Base-by-base conservation (phyloP, 1,140 invertebrate species). In the Zaprionus vittiger region DNA sequence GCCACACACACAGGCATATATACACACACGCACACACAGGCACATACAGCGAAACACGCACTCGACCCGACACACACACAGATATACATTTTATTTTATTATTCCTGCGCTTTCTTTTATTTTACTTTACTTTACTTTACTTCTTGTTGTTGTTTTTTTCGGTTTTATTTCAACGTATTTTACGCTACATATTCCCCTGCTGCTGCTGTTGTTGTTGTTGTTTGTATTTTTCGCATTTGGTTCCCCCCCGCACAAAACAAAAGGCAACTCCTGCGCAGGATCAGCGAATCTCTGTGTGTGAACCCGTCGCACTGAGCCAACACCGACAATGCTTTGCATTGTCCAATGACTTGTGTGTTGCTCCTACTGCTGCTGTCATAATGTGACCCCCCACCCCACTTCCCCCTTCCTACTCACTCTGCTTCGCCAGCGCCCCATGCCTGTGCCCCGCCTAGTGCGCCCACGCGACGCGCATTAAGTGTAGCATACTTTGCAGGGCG, bases 41-140 rank as follows among this genome's bases (percentile, higher is more conserved):
- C 79, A 71, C 56, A 63, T 44, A 59, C 52, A 64, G 24, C 24
- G 5, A 26, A 4, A 47, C 9, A 49, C 56, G 41, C 63, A 82
- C 71, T 60, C 17, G 52, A 65, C 73, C 9, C 31, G 9, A 67
- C 55, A 62, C 56, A 68, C 34, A 73, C 56, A 83, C 72, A 84
- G 83, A 87, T 85, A 90, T 81, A 89, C 81, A 90, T 89, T 89
- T 87, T 90, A 89, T 89, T 90, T 84, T 89, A 89, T 89, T 89
- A 90, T 89, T 89, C 75, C 81, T 90, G 84, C 71, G 71, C 72
- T 73, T 83, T 83, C 77, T 77, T 87, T 87, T 85, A 81, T 75
- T 78, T 65, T 47, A 71, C 37, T 71, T 59, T 73, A 66, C 24
- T 74, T 62, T 62, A 69, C 56, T 75, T 75, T 69, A 68, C 26